Evolutionary conservation across 2,888 invertebrate genomes (phyloP).

Genomic region (Lithophane socia): DNA sequence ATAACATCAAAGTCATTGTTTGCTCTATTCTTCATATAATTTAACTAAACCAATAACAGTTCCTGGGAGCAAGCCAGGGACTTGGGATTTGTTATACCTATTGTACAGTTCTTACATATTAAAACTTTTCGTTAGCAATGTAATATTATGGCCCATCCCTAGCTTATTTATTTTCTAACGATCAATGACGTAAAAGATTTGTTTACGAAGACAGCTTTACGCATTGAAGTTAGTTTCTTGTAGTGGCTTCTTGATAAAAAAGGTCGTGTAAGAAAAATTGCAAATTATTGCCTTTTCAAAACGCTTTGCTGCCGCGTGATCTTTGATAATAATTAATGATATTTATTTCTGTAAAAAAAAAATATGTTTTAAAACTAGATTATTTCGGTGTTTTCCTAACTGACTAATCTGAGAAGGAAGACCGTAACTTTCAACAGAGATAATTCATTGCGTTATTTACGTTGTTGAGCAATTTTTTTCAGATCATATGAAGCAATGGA

Average conservation of each 20-base stretch:
- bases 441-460: too few species aligned
- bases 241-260: not conserved
- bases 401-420: too few species aligned
- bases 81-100: not conserved
- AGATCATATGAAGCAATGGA: too few species aligned
- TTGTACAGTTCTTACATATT: not conserved
- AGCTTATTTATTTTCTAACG: constrained; percentile 9
- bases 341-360: too few species aligned
- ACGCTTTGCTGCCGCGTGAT: not conserved
- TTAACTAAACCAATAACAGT: not conserved
- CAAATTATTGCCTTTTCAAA: not conserved
- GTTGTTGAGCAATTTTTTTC: too few species aligned
- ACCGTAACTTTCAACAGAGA: too few species aligned
- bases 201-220: constrained; percentile 28
- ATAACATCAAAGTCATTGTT: not conserved
- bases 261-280: not conserved
- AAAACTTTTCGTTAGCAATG: not conserved
- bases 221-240: not conserved
- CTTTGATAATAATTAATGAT: too few species aligned
- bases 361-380: too few species aligned
- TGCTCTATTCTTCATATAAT: not conserved
- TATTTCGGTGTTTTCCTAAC: too few species aligned
- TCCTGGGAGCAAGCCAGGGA: not conserved
- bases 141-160: constrained; percentile 14
- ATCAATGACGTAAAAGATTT: constrained; percentile 10